Conservation (phyloP, 2,113 vertebrate species). For the Theristicus caerulescens region DNA sequence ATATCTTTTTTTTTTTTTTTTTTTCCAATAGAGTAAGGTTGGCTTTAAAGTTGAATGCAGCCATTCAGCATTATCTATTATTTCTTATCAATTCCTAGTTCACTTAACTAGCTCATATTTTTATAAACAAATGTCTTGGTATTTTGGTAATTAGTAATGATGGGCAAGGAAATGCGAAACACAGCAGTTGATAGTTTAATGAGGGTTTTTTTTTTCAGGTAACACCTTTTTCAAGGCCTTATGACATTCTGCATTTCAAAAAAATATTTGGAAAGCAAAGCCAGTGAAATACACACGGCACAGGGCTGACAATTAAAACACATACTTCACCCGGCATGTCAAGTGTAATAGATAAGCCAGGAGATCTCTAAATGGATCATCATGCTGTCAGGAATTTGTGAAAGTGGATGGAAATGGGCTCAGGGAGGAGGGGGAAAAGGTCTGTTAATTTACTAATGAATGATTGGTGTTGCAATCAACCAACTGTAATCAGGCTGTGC, state of each 20-base stretch:
- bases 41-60: neutral
- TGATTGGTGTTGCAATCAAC: neutral
- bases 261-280: conserved; percentile 26
- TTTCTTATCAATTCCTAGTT: conserved; percentile 1
- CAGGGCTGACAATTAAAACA: conserved; percentile 21
- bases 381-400: neutral
- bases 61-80: neutral
- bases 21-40: neutral
- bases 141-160: conserved; percentile 55
- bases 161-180: conserved; percentile 35
- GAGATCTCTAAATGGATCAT: neutral
- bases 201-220: neutral
- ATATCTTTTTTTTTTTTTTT: neutral
- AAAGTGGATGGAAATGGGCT: neutral
- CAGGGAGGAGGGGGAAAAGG: neutral
- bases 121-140: conserved; percentile 7
- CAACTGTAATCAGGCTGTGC: neutral
- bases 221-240: neutral
- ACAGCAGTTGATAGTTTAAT: conserved; percentile 50
- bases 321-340: neutral
- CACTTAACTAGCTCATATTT: neutral
- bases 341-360: neutral
- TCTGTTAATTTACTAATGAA: conserved; percentile 22
- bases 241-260: neutral
- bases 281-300: neutral